Conservation (phyloP, 2,888 invertebrate genomes). For the Thyatira batis region DNA sequence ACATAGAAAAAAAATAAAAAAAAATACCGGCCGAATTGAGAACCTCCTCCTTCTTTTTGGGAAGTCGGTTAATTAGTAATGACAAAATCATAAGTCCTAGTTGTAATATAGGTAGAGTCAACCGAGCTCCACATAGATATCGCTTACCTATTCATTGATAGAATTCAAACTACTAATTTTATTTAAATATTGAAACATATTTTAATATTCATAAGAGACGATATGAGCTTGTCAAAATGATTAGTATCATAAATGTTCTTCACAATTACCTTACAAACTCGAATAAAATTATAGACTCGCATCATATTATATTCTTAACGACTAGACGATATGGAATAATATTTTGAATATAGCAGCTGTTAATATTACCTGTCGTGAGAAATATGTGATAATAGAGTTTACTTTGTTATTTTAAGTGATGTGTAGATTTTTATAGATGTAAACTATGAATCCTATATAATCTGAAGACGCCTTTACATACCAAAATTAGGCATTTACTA, state of each 20-base stretch:
- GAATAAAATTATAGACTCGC: neutral
- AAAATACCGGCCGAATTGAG: too few species aligned
- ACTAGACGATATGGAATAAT: neutral
- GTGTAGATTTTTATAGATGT: too few species aligned
- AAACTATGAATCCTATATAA: too few species aligned
- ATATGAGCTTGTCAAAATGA: neutral
- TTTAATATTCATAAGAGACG: neutral
- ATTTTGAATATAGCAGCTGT: neutral
- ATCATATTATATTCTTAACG: neutral
- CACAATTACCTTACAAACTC: neutral
- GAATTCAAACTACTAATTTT: neutral
- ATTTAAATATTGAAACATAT: neutral
- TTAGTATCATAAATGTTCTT: neutral
- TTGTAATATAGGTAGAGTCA: too few species aligned
- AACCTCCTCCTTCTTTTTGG: too few species aligned
- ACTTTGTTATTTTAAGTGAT: constrained; percentile 10
- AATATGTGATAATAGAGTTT: constrained; percentile 4
- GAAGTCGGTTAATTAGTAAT: too few species aligned
- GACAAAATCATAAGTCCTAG: neutral
- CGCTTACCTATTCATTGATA: neutral
- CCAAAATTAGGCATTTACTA: too few species aligned
- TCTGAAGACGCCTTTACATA: too few species aligned
- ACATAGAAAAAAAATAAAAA: too few species aligned
- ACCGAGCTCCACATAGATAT: neutral
- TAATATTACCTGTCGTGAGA: constrained; percentile 10